These are phyloP conservation scores for Malurus splendens DNA, from an alignment of 2,797 vertebrate genomes.

Conservation along the genomic window DNA sequence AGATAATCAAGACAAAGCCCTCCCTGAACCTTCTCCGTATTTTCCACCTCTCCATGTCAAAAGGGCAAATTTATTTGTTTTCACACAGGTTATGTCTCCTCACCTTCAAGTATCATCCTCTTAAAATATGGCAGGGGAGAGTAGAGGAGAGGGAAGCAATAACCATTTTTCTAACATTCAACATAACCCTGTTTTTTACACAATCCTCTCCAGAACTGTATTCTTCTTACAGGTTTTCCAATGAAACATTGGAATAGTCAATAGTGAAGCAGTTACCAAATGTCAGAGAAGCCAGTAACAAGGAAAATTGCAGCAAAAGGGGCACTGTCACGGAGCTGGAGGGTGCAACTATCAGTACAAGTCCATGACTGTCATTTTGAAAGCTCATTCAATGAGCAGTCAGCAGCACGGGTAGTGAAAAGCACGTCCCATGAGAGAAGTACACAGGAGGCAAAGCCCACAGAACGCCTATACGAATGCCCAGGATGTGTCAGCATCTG, in stretches of 20 bases:
- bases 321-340: not conserved
- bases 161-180: not conserved
- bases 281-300: not conserved
- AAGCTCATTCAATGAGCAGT: not conserved
- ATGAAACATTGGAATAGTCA: not conserved
- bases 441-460: not conserved
- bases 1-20: not conserved
- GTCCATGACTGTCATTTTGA: not conserved
- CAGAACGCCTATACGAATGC: rapidly evolving
- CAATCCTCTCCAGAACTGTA: not conserved
- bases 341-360: not conserved
- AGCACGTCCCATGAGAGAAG: not conserved
- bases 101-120: not conserved
- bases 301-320: not conserved
- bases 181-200: not conserved
- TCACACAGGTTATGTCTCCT: not conserved
- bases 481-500: not conserved
- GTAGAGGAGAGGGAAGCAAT: not conserved
- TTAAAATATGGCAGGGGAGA: rapidly evolving
- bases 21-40: not conserved
- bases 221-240: not conserved
- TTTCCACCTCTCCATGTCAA: not conserved
- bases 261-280: not conserved
- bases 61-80: not conserved
- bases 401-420: not conserved